A percentile compares a stretch with the other conserved stretches of the same genome.
Evolutionary conservation across 1,140 invertebrate species (phyloP).

Genomic region (Helicoverpa armigera): DNA sequence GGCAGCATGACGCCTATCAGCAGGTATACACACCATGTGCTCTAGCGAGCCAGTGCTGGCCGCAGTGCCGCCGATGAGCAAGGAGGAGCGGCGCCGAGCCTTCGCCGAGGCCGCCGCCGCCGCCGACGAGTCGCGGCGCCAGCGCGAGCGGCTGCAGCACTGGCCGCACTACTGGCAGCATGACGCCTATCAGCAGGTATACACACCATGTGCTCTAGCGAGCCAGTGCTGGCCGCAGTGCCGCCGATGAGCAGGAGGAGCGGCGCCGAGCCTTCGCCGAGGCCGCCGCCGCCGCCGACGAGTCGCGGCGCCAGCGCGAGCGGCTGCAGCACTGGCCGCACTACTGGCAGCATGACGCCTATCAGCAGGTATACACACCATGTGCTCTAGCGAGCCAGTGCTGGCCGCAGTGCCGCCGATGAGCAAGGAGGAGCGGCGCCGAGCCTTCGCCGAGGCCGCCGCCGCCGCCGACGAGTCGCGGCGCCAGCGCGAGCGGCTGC

Average conservation of each 20-base stretch:
- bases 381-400: slow-evolving; percentile 68
- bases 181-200: slow-evolving; percentile 66
- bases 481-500: slow-evolving; percentile 56
- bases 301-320: slow-evolving; percentile 63
- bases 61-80: slow-evolving; percentile 80
- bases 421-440: slow-evolving; percentile 80
- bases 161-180: slow-evolving; percentile 59
- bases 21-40: slow-evolving; percentile 55
- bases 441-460: slow-evolving; percentile 81
- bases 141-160: slow-evolving; percentile 58
- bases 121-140: slow-evolving; percentile 71
- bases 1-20: slow-evolving; percentile 63
- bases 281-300: slow-evolving; percentile 78
- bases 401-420: slow-evolving; percentile 79
- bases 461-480: slow-evolving; percentile 77
- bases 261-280: slow-evolving; percentile 80
- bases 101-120: slow-evolving; percentile 81
- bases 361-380: slow-evolving; percentile 59
- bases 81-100: slow-evolving; percentile 79
- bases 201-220: slow-evolving; percentile 50
- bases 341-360: slow-evolving; percentile 64
- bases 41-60: slow-evolving; percentile 75
- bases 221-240: slow-evolving; percentile 77
- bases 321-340: slow-evolving; percentile 53
- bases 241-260: slow-evolving; percentile 82